Evolutionary conservation across 2,113 vertebrate genomes (phyloP).

Genomic region (Larimichthys polyactis): DNA sequence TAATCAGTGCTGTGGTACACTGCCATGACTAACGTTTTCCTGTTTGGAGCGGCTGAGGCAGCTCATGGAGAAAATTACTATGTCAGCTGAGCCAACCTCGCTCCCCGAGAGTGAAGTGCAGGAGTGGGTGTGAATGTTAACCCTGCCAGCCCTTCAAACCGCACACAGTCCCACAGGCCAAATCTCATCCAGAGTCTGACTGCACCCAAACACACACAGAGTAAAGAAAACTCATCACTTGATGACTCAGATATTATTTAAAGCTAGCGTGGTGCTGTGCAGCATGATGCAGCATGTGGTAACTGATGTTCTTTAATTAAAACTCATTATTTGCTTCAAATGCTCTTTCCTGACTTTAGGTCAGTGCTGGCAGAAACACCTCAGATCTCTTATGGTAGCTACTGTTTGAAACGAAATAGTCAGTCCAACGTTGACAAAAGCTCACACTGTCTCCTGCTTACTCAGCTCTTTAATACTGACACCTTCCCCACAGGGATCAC

Average conservation of each 20-base stretch:
- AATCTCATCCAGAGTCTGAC: slow-evolving; percentile 12
- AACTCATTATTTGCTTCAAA: background rate
- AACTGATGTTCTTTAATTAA: background rate
- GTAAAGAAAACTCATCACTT: background rate
- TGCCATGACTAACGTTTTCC: slow-evolving; percentile 36
- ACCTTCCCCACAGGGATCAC: no score
- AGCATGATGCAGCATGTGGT: background rate
- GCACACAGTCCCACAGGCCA: background rate
- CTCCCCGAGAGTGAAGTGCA: slow-evolving; percentile 36
- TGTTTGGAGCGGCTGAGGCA: slow-evolving; percentile 28
- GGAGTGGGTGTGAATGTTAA: slow-evolving; percentile 1
- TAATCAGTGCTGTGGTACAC: slow-evolving; percentile 35
- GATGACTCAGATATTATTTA: background rate
- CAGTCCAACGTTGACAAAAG: background rate
- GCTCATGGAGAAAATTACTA: slow-evolving; percentile 51
- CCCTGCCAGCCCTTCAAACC: slow-evolving; percentile 31
- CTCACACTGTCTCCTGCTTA: background rate
- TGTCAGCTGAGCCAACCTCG: slow-evolving; percentile 18
- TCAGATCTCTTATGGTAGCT: background rate
- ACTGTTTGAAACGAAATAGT: background rate
- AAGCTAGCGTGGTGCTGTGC: background rate
- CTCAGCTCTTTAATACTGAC: background rate
- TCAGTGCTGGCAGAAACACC: background rate
- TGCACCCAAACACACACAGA: background rate
- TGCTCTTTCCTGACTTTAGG: background rate